These are phyloP conservation scores for Pseudorhiza aurosa DNA, from an alignment of 30 jellyfish, hydroid and myxozoan genomes.

Conservation along the genomic window DNA sequence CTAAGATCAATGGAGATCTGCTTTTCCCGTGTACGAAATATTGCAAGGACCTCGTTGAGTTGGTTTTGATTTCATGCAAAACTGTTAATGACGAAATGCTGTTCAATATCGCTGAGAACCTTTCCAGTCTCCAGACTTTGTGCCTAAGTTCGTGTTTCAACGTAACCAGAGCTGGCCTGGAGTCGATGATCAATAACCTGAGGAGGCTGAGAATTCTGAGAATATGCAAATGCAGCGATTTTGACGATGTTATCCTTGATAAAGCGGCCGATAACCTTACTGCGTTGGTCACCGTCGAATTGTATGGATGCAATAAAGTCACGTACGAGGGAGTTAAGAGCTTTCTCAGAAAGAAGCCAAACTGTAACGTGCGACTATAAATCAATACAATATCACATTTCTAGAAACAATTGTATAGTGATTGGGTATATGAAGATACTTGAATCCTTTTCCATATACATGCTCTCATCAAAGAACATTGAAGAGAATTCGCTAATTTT, in stretches of 20 bases:
- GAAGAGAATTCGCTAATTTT: too few relatives aligned
- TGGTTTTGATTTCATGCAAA: constrained; percentile 28
- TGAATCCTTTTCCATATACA: too few relatives aligned
- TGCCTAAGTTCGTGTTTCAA: constrained; percentile 40
- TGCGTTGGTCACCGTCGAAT: neutral
- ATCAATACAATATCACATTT: neutral
- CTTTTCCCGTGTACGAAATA: constrained; percentile 5
- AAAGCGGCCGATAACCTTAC: neutral
- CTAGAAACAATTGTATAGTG: too few relatives aligned
- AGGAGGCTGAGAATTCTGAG: constrained; percentile 8
- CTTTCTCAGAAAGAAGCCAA: constrained; percentile 17
- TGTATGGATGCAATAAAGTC: constrained; percentile 31
- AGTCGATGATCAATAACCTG: neutral
- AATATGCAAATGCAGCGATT: constrained; percentile 28
- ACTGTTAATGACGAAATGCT: constrained; percentile 23
- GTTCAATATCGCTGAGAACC: constrained; percentile 18
- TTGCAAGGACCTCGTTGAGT: constrained; percentile 29
- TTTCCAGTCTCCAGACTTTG: constrained; percentile 26
- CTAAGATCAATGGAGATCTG: constrained; percentile 18
- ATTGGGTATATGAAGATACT: too few relatives aligned
- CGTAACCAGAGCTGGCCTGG: constrained; percentile 24
- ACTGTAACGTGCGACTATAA: constrained; percentile 20
- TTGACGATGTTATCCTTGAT: constrained; percentile 18
- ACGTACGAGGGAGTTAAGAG: constrained; percentile 19
- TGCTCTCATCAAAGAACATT: too few relatives aligned